Base-by-base conservation (phyloP, 2,888 invertebrate species). In the Byasa hedistus region DNA sequence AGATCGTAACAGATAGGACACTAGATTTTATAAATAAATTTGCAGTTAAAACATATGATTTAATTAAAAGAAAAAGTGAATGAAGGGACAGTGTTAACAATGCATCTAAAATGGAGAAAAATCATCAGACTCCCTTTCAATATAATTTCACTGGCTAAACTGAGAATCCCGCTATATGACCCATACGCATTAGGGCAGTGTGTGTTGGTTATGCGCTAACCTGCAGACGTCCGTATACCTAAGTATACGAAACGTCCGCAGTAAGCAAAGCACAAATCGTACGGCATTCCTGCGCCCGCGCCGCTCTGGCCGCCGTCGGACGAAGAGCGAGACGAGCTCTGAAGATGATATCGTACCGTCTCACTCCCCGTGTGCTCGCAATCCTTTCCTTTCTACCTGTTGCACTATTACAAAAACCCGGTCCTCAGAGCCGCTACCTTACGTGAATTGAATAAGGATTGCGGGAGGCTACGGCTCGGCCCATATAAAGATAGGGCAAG, bases 381-480 rank as follows among this genome's bases (percentile, higher is more conserved):
- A 91, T 91, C 91, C 91, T 91, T 91, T 90, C 89, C 86, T 89
- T 89, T 90, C 91, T 91, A 91, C 91, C 91, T 91, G 91, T 91
- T 89, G 90, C 89, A 86, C 86, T 87, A 89, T 89, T 87, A 91
- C 89, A 91, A 91, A 90, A 91, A 91, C 89, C 91, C 87, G 90
- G 85, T 91, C 89, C 91, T 85, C 86, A 85, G 87, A 88, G 91
- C 91, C 91, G 91, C 91, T 91, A 91, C 90, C 89, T 91, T 89
- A 89, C 91, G 91, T 91, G 91, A 83, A 86, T 84, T 89, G 91
- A 90, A 91, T 91, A 89, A 86, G 87, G 87, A 90, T 88, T 83
- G 88, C 88, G 84, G 84, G 86, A 87, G 86, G 80, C 85, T 90
- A 89, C 90, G 86, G 87, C 87, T 82, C 90, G 90, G 85, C 90